Evolutionary conservation across 2,113 vertebrate species (phyloP), one percentile per base, ranked within the genome.

Genomic region (Zootoca vivipara): DNA sequence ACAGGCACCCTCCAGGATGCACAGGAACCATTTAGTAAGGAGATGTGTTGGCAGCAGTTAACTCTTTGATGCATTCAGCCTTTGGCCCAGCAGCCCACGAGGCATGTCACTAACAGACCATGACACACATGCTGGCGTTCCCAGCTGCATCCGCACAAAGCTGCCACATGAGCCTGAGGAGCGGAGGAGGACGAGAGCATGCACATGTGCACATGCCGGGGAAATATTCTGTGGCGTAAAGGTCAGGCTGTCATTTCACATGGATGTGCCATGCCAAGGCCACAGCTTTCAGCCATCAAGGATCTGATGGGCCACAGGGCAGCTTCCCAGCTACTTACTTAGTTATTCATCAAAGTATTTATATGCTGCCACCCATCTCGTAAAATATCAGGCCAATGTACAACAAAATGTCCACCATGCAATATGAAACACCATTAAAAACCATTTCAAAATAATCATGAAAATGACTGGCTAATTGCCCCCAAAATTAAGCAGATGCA

Each of bases 21-120:
- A 28, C 62, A 70, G 78, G 78, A 83, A 77, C n/a, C 30, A 9
- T 83, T 56, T 78, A 78, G 58, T 46, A 69, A 26, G n/a, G 65
- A 89, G 42, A 78, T 10, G 33, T 33, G 64, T 62, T 70, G 26
- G 46, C 82, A 79, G 64, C 82, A 72, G 87, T 79, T 78, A 78
- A n/a, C 74, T 33, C 64, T 70, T 52, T 26, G 30, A 46, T 26
- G 64, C n/a, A 26, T 12, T 33, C 74, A 18, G 64, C 82, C 82
- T 69, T 22, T 0, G 35, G 74, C 46, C 20, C 18, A 15, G 2
- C 1, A 70, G 20, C 64, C 64, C 30, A 26, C 58, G 65, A 87
- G 78, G 30, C 87, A 70, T 62, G 62, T 72, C 74, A 58, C 42
- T 78, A 56, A 69, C 42, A 78, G 42, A 89, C 62, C 10, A 3